Percentiles rank a stretch among this genome's conserved stretches.
Conservation (phyloP, 2,888 invertebrate species). For the Latheticus oryzae region DNA sequence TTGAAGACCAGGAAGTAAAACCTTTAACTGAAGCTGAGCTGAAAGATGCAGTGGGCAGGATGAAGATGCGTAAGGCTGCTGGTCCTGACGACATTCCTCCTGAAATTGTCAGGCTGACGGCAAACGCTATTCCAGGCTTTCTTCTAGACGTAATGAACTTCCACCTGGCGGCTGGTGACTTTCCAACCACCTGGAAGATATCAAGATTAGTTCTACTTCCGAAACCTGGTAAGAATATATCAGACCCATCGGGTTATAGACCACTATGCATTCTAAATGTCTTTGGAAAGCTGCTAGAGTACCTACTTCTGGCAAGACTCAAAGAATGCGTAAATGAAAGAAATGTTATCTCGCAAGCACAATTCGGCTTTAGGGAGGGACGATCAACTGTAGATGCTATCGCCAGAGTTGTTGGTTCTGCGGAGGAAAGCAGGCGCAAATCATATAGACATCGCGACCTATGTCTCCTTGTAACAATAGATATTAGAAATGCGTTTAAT, state of each 20-base stretch:
- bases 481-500: conserved; percentile 43
- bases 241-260: no score
- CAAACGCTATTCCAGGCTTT: no score
- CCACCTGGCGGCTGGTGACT: conserved; percentile 6
- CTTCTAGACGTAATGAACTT: conserved; percentile 10
- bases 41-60: conserved; percentile 14
- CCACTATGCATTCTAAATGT: conserved; percentile 8
- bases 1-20: no score
- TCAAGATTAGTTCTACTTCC: conserved; percentile 33
- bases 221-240: no score
- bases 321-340: not conserved
- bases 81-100: conserved; percentile 38
- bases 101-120: conserved; percentile 17
- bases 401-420: conserved; percentile 9
- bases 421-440: conserved; percentile 16
- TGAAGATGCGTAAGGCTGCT: conserved; percentile 37
- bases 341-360: not conserved
- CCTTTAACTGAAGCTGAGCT: no score
- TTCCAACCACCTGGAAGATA: conserved; percentile 35
- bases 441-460: conserved; percentile 7
- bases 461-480: conserved; percentile 35
- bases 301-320: not conserved
- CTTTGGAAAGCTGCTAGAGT: conserved; percentile 9
- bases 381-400: conserved; percentile 35
- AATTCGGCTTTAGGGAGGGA: conserved; percentile 33